phyloP scores from a whole-genome alignment of 2,888 invertebrate genomes.

The Fabriciana adippe region DNA sequence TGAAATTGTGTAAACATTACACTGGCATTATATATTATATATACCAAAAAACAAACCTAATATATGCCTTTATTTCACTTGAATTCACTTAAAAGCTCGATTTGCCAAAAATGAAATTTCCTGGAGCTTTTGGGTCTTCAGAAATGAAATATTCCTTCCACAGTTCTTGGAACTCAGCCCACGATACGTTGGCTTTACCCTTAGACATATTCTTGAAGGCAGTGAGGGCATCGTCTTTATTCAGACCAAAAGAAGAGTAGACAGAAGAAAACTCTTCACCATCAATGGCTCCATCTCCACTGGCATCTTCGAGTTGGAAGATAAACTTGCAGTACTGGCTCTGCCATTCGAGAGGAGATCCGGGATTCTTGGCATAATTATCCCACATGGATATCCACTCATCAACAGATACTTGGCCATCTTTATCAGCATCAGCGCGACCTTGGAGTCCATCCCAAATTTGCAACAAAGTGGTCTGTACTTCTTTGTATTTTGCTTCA shows the following conservation, averaged over 20 bases:
- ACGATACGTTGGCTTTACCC: slow-evolving; percentile 87
- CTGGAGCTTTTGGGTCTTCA: slow-evolving; percentile 89
- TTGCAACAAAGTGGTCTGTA: slow-evolving; percentile 87
- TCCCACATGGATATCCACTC: slow-evolving; percentile 96
- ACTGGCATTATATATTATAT: too few relatives aligned
- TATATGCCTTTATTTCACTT: not conserved
- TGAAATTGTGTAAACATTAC: too few relatives aligned
- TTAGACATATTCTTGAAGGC: slow-evolving; percentile 91
- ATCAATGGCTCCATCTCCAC: slow-evolving; percentile 89
- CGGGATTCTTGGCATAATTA: slow-evolving; percentile 88
- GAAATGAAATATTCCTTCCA: slow-evolving; percentile 94
- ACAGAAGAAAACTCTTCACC: slow-evolving; percentile 91
- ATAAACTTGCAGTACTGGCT: slow-evolving; percentile 92
- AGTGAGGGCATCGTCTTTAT: slow-evolving; percentile 86
- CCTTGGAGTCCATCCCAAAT: slow-evolving; percentile 92
- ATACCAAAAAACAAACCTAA: too few relatives aligned
- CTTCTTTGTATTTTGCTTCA: slow-evolving; percentile 87
- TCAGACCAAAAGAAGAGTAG: slow-evolving; percentile 89
- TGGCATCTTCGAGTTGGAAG: slow-evolving; percentile 93
- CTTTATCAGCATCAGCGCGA: slow-evolving; percentile 92
- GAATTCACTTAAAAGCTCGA: slow-evolving; percentile 82
- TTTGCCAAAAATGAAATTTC: slow-evolving; percentile 94
- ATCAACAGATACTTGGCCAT: slow-evolving; percentile 91
- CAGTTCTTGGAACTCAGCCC: slow-evolving; percentile 88
- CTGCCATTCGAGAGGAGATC: slow-evolving; percentile 90